phyloP scores from a whole-genome alignment of 2,113 vertebrate species.

The Colius striatus region DNA sequence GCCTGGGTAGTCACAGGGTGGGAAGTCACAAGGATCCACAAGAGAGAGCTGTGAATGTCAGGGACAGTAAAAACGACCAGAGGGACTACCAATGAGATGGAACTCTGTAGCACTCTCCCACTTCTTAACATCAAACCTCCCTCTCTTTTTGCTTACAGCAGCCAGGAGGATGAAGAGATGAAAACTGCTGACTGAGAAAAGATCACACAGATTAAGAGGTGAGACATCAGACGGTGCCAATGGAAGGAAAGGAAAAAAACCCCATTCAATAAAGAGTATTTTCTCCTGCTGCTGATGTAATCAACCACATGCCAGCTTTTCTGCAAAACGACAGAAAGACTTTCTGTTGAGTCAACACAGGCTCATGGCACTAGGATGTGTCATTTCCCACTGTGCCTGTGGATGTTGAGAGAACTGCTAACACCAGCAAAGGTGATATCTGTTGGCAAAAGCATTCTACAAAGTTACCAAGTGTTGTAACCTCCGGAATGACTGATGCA shows the following conservation, averaged over 20 bases:
- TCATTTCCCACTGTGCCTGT: background rate
- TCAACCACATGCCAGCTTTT: background rate
- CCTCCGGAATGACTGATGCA: background rate
- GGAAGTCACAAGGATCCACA: background rate
- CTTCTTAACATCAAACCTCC: background rate
- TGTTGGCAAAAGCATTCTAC: background rate
- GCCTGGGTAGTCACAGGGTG: no score
- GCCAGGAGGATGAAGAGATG: background rate
- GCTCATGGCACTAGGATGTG: background rate
- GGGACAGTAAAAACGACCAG: background rate
- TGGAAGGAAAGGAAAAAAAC: background rate
- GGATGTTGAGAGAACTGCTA: background rate
- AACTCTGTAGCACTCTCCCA: background rate
- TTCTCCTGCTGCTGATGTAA: background rate
- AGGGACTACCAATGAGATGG: background rate
- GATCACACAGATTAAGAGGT: background rate
- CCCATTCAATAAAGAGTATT: background rate
- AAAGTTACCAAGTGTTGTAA: background rate
- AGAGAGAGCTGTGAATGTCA: background rate
- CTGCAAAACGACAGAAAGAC: background rate
- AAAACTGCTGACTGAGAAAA: background rate
- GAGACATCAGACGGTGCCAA: background rate
- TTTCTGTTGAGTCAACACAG: background rate
- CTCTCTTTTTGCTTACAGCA: background rate
- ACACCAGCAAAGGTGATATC: background rate